Conservation (phyloP, 2,113 vertebrate genomes). For the Pteruthius melanotis region DNA sequence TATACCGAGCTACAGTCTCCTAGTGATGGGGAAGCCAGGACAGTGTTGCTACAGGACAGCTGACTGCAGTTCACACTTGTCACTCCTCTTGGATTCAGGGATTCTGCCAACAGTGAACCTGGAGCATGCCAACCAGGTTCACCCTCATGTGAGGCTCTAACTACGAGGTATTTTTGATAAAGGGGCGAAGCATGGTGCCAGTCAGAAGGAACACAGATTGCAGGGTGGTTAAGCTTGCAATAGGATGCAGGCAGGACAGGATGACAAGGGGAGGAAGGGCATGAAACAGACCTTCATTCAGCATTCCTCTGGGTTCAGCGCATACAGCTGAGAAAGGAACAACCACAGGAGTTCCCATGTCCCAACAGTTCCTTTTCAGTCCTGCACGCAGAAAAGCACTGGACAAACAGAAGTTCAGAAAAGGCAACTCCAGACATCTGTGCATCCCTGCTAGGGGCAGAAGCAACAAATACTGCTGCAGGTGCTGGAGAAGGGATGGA, state of each 20-base stretch:
- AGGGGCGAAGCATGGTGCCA: background rate
- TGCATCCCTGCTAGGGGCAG: background rate
- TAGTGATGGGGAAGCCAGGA: background rate
- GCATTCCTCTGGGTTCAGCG: background rate
- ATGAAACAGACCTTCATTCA: background rate
- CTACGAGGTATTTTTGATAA: background rate
- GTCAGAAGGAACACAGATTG: background rate
- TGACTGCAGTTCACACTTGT: background rate
- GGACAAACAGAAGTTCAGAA: background rate
- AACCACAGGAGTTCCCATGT: background rate
- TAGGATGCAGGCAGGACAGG: background rate
- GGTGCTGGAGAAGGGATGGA: fast-evolving
- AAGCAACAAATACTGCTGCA: background rate
- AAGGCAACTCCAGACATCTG: background rate
- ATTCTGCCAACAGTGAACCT: background rate
- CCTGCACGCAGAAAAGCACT: background rate
- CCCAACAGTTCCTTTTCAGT: background rate
- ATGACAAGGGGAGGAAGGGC: background rate
- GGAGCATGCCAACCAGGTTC: fast-evolving
- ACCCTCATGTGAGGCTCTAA: background rate
- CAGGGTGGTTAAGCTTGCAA: background rate
- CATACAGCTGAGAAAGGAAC: background rate
- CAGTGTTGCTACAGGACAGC: background rate
- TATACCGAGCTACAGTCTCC: too few species aligned
- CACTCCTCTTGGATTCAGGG: background rate